Base-by-base conservation (phyloP, 64 coral and sea anemone species). In the Anthopleura sola region DNA sequence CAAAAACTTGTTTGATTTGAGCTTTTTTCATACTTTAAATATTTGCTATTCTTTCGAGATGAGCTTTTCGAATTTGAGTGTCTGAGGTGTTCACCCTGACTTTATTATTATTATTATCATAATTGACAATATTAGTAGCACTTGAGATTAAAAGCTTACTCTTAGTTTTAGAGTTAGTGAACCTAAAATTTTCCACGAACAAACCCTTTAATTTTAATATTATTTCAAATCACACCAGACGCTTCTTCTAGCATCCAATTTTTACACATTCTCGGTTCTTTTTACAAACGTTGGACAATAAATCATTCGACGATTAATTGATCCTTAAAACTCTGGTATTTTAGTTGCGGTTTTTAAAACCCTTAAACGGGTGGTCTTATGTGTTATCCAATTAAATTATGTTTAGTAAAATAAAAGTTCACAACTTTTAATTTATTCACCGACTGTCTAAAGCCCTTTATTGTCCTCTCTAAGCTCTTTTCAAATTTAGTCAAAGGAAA, bases 1-100 rank as follows among this genome's bases (percentile, higher is more conserved):
- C 26, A 36, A 36, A 29, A 48, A 36, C 6, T 55, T 56, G 28
- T 84, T 49, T 64, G 20, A 85, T 24, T 37, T 64, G 14, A 71
- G 66, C 66, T 71, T 71, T 71, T 28, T 17, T 23, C 66, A 66
- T 86, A 40, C n/a, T 69, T 86, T 86, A 66, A 86, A 66, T 69
- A 86, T 75, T 86, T 49, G 40, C 39, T 29, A 40, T 20, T 69
- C 57, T 37, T 49, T 86, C 38, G 34, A 69, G 58, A 71, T 5
- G 66, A 53, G 16, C 28, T 71, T 32, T 71, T 32, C 66, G 28
- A 34, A 34, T 14, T 71, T 3, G 66, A 71, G n/a, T 32, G 14
- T 34, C 28, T n/a, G 31, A 32, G 23, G 66, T 66, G 66, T 9
- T 71, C 66, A 26, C 58, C 58, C 24, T 62, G 29, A 33, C 11